These are phyloP conservation scores for Cnemophilus loriae DNA, from an alignment of 2,113 vertebrate genomes.

Conservation along the genomic window DNA sequence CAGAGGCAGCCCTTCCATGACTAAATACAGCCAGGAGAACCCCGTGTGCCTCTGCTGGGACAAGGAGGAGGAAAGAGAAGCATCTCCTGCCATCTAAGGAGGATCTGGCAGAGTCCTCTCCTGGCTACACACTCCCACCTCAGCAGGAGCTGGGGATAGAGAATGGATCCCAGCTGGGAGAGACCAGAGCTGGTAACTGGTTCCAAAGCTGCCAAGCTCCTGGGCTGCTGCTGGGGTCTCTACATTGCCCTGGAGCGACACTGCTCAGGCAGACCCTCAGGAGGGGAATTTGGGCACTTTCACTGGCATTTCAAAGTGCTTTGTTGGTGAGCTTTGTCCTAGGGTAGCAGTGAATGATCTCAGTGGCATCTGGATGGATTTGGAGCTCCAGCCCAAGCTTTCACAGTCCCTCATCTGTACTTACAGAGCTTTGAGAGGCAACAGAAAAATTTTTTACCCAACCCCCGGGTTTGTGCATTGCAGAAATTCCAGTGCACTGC, in stretches of 20 bases:
- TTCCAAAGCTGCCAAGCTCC: not conserved
- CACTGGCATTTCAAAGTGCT: not conserved
- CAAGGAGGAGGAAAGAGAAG: not conserved
- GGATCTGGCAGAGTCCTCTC: not conserved
- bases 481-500: not conserved
- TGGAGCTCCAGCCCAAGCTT: not conserved
- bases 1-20: not conserved
- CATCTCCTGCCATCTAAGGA: not conserved
- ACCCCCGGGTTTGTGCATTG: not conserved
- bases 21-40: conserved; percentile 52
- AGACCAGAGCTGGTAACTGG: not conserved
- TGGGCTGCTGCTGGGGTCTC: not conserved
- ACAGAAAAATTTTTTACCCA: not conserved
- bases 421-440: not conserved
- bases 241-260: not conserved
- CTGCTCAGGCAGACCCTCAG: not conserved
- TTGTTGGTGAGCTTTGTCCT: not conserved
- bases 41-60: not conserved
- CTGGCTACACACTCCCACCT: not conserved
- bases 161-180: not conserved
- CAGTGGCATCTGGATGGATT: not conserved
- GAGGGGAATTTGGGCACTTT: not conserved
- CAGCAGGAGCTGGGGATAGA: not conserved
- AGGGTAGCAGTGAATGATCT: not conserved
- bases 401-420: not conserved